Conservation (phyloP, 2,888 invertebrate genomes). For the Thalpophila matura region DNA sequence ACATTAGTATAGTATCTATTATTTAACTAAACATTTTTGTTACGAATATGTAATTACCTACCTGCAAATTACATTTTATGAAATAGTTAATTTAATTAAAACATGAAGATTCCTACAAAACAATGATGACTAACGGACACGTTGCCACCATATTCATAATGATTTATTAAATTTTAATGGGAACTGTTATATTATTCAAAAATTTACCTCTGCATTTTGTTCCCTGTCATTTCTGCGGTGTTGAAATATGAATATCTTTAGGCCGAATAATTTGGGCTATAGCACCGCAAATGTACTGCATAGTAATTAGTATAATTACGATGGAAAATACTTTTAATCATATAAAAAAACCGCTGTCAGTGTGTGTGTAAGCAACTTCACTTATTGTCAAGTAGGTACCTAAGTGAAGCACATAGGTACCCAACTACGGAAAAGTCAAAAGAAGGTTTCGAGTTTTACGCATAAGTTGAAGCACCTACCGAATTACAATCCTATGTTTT, state of each 20-base stretch:
- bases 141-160: slow-evolving; percentile 12
- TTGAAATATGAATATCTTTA: background rate
- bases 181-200: background rate
- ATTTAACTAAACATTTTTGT: no score
- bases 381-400: no score
- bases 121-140: background rate
- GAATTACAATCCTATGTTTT: no score
- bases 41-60: background rate
- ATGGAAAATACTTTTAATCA: slow-evolving; percentile 8
- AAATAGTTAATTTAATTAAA: slow-evolving; percentile 15
- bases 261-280: background rate
- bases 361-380: no score
- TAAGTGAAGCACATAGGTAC: no score
- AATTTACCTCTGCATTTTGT: background rate
- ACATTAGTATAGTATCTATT: no score
- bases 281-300: background rate
- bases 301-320: background rate
- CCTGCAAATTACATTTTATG: background rate
- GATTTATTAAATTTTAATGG: slow-evolving; percentile 18
- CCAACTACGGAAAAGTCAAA: no score
- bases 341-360: no score
- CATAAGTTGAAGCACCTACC: no score
- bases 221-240: slow-evolving; percentile 14
- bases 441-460: no score
- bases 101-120: background rate